Conservation (phyloP, 2,113 vertebrate genomes). For the Athene noctua region DNA sequence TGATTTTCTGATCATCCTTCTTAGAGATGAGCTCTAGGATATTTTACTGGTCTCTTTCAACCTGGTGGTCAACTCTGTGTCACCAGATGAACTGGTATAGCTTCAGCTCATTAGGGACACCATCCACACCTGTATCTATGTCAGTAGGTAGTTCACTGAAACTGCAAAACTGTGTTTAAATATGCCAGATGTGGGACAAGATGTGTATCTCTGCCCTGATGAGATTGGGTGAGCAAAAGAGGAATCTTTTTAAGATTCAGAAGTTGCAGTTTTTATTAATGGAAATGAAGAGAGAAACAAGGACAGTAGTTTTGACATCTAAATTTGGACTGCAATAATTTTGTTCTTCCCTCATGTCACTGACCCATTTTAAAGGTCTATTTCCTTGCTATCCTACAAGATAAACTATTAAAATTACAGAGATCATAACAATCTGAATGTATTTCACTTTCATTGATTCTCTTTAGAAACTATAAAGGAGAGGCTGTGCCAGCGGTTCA, state of each 20-base stretch:
- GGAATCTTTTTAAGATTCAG: neutral
- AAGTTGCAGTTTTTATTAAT: neutral
- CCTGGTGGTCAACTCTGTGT: neutral
- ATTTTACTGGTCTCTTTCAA: neutral
- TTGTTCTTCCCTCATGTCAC: neutral
- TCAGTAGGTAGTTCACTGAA: neutral
- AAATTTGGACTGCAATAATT: neutral
- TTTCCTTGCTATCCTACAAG: neutral
- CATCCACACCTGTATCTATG: neutral
- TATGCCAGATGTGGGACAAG: neutral
- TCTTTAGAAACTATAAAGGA: neutral
- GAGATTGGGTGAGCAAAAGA: neutral
- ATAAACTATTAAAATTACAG: neutral
- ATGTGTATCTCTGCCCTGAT: neutral
- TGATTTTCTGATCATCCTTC: neutral
- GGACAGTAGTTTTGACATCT: neutral
- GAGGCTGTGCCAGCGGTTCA: neutral
- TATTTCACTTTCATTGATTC: neutral
- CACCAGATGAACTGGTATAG: neutral
- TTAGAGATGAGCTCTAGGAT: neutral
- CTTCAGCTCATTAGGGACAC: neutral
- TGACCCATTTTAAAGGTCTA: neutral
- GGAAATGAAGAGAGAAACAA: neutral
- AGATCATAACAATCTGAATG: neutral
- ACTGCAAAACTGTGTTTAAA: neutral